phyloP scores from a whole-genome alignment of 35 echinoderm and acorn worm genomes.

The Holothuria glaberrima region DNA sequence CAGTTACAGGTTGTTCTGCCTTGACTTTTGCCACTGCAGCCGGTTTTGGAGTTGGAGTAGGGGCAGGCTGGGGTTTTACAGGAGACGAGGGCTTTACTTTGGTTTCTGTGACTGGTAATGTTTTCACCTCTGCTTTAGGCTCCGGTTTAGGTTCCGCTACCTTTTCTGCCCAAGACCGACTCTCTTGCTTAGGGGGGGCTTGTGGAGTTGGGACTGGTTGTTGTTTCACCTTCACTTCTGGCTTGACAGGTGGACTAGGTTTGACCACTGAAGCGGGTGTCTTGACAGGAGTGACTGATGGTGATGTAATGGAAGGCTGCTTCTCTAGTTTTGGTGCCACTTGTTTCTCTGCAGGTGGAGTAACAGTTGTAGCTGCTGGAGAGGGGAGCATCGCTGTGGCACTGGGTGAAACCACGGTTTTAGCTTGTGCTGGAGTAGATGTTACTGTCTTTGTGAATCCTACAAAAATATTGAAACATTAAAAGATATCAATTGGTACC shows the following conservation, averaged over 20 bases:
- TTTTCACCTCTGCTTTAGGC: constrained; percentile 11
- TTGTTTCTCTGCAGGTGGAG: background rate
- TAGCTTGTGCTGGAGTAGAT: constrained; percentile 47
- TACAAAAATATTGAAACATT: background rate
- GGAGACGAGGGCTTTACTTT: constrained; percentile 21
- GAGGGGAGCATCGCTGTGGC: constrained; percentile 22
- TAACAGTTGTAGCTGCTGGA: constrained; percentile 12
- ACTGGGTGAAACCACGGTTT: constrained; percentile 15
- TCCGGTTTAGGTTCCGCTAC: background rate
- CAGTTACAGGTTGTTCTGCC: constrained; percentile 8
- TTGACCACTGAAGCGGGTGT: background rate
- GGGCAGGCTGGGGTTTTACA: background rate
- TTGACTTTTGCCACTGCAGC: background rate
- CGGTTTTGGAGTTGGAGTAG: background rate
- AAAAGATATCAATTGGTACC: no score
- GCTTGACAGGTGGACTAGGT: no score
- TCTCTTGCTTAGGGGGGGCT: constrained; percentile 47
- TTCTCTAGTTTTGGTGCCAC: constrained; percentile 11
- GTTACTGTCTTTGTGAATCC: constrained; percentile 53
- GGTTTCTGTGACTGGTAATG: background rate
- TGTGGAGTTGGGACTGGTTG: constrained; percentile 24
- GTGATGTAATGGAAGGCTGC: constrained; percentile 31
- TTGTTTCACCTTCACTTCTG: background rate
- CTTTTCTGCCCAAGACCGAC: constrained; percentile 6
- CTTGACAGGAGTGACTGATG: background rate